Percentiles rank a stretch among this genome's conserved stretches.
These are phyloP conservation scores for Microctonus brassicae DNA, from an alignment of 2,888 invertebrate species.

Conservation along the genomic window DNA sequence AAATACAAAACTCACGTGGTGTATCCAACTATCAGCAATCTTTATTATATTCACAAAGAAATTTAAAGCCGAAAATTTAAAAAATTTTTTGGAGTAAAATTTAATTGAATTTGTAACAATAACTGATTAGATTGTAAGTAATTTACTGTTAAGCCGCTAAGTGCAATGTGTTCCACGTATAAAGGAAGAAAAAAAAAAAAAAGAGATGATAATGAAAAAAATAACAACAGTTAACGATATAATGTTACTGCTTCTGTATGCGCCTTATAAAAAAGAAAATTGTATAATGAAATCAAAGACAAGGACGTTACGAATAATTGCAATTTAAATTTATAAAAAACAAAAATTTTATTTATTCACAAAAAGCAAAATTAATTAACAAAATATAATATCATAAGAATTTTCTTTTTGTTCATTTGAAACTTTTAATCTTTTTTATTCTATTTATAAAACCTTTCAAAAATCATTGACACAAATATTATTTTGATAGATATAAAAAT, in stretches of 20 bases:
- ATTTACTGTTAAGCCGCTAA: constrained; percentile 56
- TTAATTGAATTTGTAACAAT: constrained; percentile 42
- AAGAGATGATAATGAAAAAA: background rate
- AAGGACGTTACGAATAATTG: constrained; percentile 3
- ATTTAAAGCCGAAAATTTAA: constrained; percentile 20
- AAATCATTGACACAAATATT: background rate
- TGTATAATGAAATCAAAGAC: background rate
- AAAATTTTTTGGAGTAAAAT: constrained; percentile 5
- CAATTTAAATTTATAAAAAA: background rate
- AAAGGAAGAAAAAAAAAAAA: constrained; percentile 47
- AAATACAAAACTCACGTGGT: background rate
- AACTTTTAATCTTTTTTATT: constrained; percentile 10
- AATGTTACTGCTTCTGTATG: constrained; percentile 58
- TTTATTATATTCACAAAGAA: background rate
- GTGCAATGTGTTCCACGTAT: constrained; percentile 63
- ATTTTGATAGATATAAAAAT: constrained; percentile 4
- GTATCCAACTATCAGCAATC: background rate
- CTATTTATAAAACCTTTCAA: constrained; percentile 16
- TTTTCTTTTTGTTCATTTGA: constrained; percentile 30
- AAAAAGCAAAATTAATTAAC: constrained; percentile 28
- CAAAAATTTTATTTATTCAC: constrained; percentile 23
- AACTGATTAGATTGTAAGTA: constrained; percentile 46
- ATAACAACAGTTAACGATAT: constrained; percentile 15
- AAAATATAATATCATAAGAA: background rate
- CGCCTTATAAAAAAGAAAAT: constrained; percentile 37